These are phyloP conservation scores for Zeuzera pyrina DNA, from an alignment of 2,888 invertebrate species.

Conservation along the genomic window DNA sequence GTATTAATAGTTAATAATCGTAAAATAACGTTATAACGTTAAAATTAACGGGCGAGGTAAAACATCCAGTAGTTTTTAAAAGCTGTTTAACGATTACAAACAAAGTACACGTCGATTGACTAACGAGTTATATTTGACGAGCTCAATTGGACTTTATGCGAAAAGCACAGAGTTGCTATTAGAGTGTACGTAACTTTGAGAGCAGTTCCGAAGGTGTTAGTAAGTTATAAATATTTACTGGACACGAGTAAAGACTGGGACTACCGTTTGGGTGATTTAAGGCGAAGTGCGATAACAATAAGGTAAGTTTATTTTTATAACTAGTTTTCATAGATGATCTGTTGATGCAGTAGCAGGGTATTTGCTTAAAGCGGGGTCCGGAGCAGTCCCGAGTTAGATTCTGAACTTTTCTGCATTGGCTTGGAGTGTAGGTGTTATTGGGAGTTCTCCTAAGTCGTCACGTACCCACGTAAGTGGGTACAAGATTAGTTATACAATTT, in stretches of 20 bases:
- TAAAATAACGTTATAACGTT: conserved; percentile 23
- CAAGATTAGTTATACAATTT: no score
- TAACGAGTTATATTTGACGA: conserved; percentile 9
- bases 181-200: conserved; percentile 12
- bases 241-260: conserved; percentile 11
- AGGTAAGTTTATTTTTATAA: no score
- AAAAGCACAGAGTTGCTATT: conserved; percentile 18
- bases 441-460: no score
- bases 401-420: no score
- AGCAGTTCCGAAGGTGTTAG: conserved; percentile 27
- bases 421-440: no score
- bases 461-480: no score
- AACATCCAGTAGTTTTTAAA: conserved; percentile 37
- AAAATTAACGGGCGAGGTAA: conserved; percentile 43
- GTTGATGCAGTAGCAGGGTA: no score
- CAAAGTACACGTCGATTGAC: conserved; percentile 30
- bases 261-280: conserved; percentile 13
- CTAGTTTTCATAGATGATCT: no score
- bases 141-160: conserved; percentile 16
- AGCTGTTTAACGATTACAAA: conserved; percentile 28
- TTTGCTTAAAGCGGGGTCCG: no score
- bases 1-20: conserved; percentile 18
- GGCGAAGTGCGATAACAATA: no score
- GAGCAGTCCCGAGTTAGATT: no score
- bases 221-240: conserved; percentile 21